phyloP scores from a whole-genome alignment of 2,888 invertebrate genomes.

The Unio pictorum region DNA sequence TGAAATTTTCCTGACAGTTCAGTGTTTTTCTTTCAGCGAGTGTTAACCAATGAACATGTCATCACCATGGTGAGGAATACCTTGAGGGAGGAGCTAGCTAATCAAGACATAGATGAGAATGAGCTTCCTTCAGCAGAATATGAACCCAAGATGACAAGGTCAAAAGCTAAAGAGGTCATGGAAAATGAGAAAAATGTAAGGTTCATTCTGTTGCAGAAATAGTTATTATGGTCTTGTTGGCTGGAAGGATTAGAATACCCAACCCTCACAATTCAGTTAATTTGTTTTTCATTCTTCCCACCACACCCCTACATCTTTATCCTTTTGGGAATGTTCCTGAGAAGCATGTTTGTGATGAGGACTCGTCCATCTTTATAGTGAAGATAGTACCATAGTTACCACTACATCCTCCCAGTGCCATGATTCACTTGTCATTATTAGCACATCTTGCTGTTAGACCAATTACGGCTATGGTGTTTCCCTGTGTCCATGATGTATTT shows the following conservation, averaged over 20 bases:
- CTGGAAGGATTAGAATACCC: not conserved
- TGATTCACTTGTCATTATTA: no score
- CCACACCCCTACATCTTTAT: no score
- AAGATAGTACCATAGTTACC: no score
- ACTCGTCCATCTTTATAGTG: no score
- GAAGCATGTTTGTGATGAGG: no score
- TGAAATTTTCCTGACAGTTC: no score
- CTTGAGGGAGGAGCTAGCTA: conserved; percentile 75
- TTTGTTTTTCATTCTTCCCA: not conserved
- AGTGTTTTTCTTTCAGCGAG: conserved; percentile 76
- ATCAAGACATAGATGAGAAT: conserved; percentile 70
- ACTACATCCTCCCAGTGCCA: no score
- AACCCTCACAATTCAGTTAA: not conserved
- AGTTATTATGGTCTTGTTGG: not conserved
- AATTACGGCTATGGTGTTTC: no score
- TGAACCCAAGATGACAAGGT: conserved; percentile 83
- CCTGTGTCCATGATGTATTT: no score
- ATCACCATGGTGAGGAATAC: conserved; percentile 80
- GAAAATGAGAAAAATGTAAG: conserved; percentile 72
- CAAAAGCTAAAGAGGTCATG: conserved; percentile 82
- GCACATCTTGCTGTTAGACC: no score
- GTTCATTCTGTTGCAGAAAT: not conserved
- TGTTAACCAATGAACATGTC: conserved; percentile 90
- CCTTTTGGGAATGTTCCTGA: not conserved
- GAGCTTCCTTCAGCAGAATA: conserved; percentile 66